A percentile compares a stretch with the other conserved stretches of the same genome.
Conservation (phyloP, 1,140 invertebrate species). For the Drosophila guanche region DNA sequence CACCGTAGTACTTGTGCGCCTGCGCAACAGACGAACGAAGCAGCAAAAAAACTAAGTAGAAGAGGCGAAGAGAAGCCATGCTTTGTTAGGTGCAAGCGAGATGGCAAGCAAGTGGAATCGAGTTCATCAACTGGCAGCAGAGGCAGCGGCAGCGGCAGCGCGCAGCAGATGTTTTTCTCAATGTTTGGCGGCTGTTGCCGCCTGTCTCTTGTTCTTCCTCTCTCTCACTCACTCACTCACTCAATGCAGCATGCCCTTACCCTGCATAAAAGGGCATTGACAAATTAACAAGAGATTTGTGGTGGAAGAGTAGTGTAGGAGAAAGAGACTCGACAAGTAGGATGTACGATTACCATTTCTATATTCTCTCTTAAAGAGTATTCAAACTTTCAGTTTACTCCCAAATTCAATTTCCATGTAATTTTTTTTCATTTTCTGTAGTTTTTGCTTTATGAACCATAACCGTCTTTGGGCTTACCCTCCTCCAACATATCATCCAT, state of each 20-base stretch:
- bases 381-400: not conserved
- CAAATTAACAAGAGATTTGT: conserved; percentile 40
- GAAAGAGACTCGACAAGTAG: not conserved
- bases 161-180: conserved; percentile 73
- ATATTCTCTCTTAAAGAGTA: conserved; percentile 1
- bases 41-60: no score
- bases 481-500: conserved; percentile 2
- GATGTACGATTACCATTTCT: no score
- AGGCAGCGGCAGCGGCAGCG: conserved; percentile 8
- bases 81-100: conserved; percentile 16
- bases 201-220: conserved; percentile 16
- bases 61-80: conserved; percentile 30
- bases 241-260: conserved; percentile 2
- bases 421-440: conserved; percentile 6
- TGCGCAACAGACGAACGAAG: conserved; percentile 72
- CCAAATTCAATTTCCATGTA: conserved; percentile 13
- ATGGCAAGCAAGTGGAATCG: conserved; percentile 53
- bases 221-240: conserved; percentile 1
- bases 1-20: conserved; percentile 63
- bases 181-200: conserved; percentile 75
- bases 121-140: conserved; percentile 76
- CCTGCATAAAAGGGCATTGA: conserved; percentile 11
- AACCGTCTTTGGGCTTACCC: conserved; percentile 56
- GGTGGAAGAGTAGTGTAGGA: conserved; percentile 1
- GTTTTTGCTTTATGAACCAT: conserved; percentile 77